Conservation (phyloP, 2,797 vertebrate genomes). For the Sebastes paucispinis region DNA sequence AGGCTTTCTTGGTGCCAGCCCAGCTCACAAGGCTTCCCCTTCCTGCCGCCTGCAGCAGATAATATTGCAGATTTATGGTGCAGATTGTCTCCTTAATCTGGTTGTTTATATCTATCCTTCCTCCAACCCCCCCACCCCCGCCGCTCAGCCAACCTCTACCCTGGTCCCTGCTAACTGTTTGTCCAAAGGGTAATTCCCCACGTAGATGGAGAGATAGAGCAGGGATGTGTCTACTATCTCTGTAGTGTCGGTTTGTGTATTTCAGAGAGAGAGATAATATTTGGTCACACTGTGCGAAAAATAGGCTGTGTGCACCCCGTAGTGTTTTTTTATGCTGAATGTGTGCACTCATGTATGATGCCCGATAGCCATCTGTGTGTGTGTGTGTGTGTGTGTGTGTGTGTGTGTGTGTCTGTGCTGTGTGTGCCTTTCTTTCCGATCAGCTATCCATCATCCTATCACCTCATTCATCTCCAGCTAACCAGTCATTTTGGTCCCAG, state of each 20-base stretch:
- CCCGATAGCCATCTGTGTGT: constrained; percentile 24
- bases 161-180: constrained; percentile 24
- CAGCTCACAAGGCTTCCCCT: constrained; percentile 24
- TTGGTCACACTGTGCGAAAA: constrained; percentile 23
- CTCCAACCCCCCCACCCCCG: background rate
- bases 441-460: constrained; percentile 29
- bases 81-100: constrained; percentile 64
- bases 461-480: constrained; percentile 52
- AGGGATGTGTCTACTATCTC: constrained; percentile 6
- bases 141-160: constrained; percentile 17
- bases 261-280: constrained; percentile 32
- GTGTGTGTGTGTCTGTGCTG: background rate
- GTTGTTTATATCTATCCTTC: constrained; percentile 53
- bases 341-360: constrained; percentile 37
- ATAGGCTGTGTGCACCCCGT: background rate
- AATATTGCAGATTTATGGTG: constrained; percentile 64
- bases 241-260: background rate
- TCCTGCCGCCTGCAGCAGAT: constrained; percentile 51
- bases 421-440: constrained; percentile 29
- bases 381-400: constrained; percentile 9
- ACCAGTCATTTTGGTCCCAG: constrained; percentile 33
- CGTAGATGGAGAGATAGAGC: background rate
- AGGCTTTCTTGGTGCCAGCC: constrained; percentile 11
- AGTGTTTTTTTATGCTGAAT: constrained; percentile 35
- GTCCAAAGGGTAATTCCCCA: constrained; percentile 26